Evolutionary conservation across 2,888 invertebrate genomes (phyloP).

Genomic region (Bombyx huttoni): DNA sequence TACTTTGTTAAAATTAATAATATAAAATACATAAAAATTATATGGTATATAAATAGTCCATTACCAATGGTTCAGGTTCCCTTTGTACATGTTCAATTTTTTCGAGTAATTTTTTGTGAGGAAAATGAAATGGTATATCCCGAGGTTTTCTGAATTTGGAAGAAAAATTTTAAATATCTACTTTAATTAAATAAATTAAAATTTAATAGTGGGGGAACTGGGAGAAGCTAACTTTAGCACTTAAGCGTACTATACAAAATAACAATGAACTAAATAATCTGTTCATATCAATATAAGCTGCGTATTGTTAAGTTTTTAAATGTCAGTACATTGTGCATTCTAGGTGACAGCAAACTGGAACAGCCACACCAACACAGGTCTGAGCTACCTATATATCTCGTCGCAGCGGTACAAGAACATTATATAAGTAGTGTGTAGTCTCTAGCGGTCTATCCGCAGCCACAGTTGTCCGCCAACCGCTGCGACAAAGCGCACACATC

Average conservation of each 20-base stretch:
- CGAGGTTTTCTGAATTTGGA: conserved; percentile 34
- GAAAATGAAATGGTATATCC: conserved; percentile 72
- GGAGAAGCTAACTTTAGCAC: too few species aligned
- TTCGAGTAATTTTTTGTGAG: conserved; percentile 74
- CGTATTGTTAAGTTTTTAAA: neutral
- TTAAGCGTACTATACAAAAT: too few species aligned
- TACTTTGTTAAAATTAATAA: neutral
- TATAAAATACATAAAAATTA: conserved; percentile 1
- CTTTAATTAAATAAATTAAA: neutral
- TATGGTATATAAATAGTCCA: conserved; percentile 1
- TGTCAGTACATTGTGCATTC: neutral
- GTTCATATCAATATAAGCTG: neutral
- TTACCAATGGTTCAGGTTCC: conserved; percentile 74
- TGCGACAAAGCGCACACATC: neutral
- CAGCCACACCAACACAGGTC: neutral
- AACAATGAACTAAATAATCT: too few species aligned
- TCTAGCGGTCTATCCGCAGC: neutral
- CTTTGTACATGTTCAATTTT: conserved; percentile 72
- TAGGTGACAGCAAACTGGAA: neutral
- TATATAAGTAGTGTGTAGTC: neutral
- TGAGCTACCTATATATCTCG: neutral
- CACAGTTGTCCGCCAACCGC: neutral
- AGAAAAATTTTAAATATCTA: neutral
- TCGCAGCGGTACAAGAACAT: neutral
- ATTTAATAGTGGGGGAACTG: neutral